Conservation (phyloP, 2,113 vertebrate genomes). For the Psettodes erumei region DNA sequence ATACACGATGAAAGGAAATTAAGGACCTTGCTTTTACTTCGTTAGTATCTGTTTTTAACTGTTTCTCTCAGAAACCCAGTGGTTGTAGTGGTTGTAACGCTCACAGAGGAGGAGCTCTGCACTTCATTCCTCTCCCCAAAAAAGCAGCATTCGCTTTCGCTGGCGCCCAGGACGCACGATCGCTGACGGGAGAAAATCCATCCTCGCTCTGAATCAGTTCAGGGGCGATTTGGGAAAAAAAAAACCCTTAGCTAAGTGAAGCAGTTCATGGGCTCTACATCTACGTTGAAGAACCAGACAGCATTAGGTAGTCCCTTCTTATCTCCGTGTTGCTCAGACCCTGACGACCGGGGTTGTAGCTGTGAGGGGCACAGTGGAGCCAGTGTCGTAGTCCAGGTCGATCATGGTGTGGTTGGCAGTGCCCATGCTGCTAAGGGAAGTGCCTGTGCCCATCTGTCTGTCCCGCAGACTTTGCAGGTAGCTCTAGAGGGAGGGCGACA, state of each 20-base stretch:
- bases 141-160: constrained; percentile 35
- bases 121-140: not conserved
- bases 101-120: constrained; percentile 20
- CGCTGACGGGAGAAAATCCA: constrained; percentile 7
- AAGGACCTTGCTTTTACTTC: constrained; percentile 41
- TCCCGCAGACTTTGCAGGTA: constrained; percentile 91
- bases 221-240: not conserved
- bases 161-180: constrained; percentile 11
- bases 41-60: constrained; percentile 36
- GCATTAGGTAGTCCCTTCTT: constrained; percentile 24
- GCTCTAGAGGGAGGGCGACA: constrained; percentile 77
- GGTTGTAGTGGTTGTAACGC: constrained; percentile 64
- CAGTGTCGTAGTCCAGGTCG: constrained; percentile 87
- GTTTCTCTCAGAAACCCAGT: constrained; percentile 50
- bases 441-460: constrained; percentile 84
- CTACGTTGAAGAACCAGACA: constrained; percentile 31
- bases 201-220: not conserved
- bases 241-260: not conserved
- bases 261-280: constrained; percentile 25
- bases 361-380: constrained; percentile 87
- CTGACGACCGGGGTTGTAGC: constrained; percentile 79
- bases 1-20: constrained; percentile 51
- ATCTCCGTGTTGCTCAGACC: constrained; percentile 68
- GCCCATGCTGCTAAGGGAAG: constrained; percentile 84
- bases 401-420: constrained; percentile 82